phyloP scores from a whole-genome alignment of 2,113 vertebrate species.

The Hippocampus barbouri region DNA sequence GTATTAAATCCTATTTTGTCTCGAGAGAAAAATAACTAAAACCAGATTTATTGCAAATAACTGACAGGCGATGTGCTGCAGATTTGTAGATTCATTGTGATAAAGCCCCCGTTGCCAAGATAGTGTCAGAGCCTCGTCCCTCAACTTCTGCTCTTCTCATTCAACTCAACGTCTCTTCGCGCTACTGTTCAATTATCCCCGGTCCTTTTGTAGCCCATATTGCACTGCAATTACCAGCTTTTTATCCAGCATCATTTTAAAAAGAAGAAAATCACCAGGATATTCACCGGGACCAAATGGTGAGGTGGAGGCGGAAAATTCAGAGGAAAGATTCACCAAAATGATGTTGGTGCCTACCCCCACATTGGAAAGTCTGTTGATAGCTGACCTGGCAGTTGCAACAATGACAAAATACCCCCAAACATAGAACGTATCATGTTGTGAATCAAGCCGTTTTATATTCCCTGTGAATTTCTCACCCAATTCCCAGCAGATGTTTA shows the following conservation, averaged over 20 bases:
- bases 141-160: conserved; percentile 30
- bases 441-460: conserved; percentile 23
- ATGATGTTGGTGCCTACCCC: conserved; percentile 67
- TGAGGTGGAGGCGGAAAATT: conserved; percentile 30
- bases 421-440: conserved; percentile 39
- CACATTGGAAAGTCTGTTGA: conserved; percentile 56
- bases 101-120: conserved; percentile 3
- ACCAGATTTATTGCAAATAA: conserved; percentile 30
- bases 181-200: conserved; percentile 67
- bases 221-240: conserved; percentile 64
- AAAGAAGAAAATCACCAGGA: conserved; percentile 68
- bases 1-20: conserved; percentile 21
- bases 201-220: conserved; percentile 65
- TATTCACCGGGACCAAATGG: conserved; percentile 69
- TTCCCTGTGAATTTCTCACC: not conserved
- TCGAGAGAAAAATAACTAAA: conserved; percentile 11
- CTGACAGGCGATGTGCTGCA: conserved; percentile 3
- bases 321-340: conserved; percentile 69
- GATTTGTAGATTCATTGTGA: not conserved
- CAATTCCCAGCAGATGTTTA: not conserved
- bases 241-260: conserved; percentile 67
- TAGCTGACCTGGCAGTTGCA: conserved; percentile 60
- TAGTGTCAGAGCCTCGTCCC: not conserved
- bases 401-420: conserved; percentile 40
- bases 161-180: conserved; percentile 53